Percentiles rank a stretch among this genome's conserved stretches.
phyloP scores from a whole-genome alignment of 2,888 invertebrate species.

The Drosophila longiperda region DNA sequence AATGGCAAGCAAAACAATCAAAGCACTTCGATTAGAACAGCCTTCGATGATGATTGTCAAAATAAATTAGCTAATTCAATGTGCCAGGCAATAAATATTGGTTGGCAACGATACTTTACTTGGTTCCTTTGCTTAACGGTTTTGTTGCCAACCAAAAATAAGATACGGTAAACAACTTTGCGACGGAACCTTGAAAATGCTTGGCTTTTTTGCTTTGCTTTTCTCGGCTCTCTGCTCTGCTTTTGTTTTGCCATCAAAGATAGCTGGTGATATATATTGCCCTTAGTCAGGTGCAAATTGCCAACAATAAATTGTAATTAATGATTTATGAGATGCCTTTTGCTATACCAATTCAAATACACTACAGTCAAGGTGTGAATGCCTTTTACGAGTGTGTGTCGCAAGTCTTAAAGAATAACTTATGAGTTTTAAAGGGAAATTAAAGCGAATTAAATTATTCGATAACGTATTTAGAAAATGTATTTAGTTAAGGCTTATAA shows the following conservation, averaged over 20 bases:
- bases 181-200: not conserved
- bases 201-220: not conserved
- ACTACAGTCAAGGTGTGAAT: conserved; percentile 1
- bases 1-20: conserved; percentile 18
- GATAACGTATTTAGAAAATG: no score
- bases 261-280: conserved; percentile 71
- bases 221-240: not conserved
- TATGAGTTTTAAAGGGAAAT: no score
- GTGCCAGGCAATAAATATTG: conserved; percentile 62
- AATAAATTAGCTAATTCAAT: conserved; percentile 36
- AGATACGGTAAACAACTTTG: conserved; percentile 61
- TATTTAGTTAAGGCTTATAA: not conserved
- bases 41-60: conserved; percentile 23
- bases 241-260: conserved; percentile 36
- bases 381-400: no score
- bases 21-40: conserved; percentile 4
- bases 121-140: conserved; percentile 1
- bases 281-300: conserved; percentile 74
- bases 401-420: not conserved
- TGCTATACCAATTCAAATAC: conserved; percentile 21
- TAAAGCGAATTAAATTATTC: not conserved
- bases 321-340: conserved; percentile 64
- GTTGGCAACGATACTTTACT: conserved; percentile 55
- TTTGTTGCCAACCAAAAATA: conserved; percentile 21
- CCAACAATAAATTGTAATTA: conserved; percentile 77